Conservation (phyloP, 2,888 invertebrate genomes). For the Diplolepis rosae region DNA sequence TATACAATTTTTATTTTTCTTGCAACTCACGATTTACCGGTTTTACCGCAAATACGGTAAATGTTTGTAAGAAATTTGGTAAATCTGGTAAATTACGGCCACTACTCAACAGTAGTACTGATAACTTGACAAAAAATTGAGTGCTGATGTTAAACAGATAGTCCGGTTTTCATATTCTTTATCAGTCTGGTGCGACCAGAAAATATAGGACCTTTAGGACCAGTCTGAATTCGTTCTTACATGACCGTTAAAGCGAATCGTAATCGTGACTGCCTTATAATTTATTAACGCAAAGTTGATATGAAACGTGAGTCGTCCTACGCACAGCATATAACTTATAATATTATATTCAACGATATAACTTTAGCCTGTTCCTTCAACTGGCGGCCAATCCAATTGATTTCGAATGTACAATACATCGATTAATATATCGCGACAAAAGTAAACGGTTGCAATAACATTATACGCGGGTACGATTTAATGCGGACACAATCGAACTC, state of each 20-base stretch:
- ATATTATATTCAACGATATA: neutral
- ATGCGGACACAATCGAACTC: neutral
- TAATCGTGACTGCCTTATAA: constrained; percentile 41
- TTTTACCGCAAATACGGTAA: too few relatives aligned
- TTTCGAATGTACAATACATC: constrained; percentile 8
- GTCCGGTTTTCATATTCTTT: neutral
- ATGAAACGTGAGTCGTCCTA: constrained; percentile 41
- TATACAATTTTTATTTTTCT: too few relatives aligned
- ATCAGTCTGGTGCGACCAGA: constrained; percentile 36
- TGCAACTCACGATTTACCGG: too few relatives aligned
- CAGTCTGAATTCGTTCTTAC: constrained; percentile 44
- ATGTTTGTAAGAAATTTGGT: too few relatives aligned
- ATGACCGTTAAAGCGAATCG: constrained; percentile 45
- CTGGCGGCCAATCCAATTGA: neutral
- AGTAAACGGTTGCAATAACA: constrained; percentile 22
- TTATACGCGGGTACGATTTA: neutral
- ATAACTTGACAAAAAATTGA: constrained; percentile 18
- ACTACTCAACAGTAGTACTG: too few relatives aligned
- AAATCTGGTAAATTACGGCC: too few relatives aligned
- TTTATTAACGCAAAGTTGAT: constrained; percentile 48
- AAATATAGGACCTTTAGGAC: constrained; percentile 45
- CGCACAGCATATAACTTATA: constrained; percentile 31
- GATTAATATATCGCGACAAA: constrained; percentile 9
- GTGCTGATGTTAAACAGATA: constrained; percentile 11
- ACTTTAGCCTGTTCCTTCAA: neutral